Evolutionary conservation across 2,113 vertebrate species (phyloP).

Genomic region (Platanista minor): DNA sequence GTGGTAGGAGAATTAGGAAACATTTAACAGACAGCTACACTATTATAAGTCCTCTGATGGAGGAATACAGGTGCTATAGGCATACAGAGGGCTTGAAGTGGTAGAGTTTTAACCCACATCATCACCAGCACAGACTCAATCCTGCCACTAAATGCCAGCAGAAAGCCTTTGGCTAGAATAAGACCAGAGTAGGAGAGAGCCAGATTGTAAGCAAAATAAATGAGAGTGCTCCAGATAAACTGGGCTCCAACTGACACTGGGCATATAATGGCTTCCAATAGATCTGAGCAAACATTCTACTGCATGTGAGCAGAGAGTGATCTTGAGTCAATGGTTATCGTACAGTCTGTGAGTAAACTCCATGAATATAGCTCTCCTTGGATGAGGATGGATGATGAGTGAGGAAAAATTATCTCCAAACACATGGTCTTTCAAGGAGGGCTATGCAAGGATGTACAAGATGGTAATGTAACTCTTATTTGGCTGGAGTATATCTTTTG

Average conservation of each 20-base stretch:
- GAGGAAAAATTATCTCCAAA: background rate
- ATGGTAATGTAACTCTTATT: background rate
- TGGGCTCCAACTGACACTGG: background rate
- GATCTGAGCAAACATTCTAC: background rate
- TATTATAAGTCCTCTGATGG: background rate
- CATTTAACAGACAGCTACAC: background rate
- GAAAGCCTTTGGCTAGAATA: background rate
- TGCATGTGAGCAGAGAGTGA: too few species aligned
- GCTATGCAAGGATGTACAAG: background rate
- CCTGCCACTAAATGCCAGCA: background rate
- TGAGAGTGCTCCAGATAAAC: background rate
- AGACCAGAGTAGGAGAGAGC: background rate
- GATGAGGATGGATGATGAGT: background rate
- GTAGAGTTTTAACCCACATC: background rate
- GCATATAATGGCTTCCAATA: too few species aligned
- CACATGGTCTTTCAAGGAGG: background rate
- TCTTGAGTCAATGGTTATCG: background rate
- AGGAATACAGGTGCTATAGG: background rate
- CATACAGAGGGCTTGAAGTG: background rate
- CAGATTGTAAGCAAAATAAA: background rate
- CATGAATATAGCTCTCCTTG: background rate
- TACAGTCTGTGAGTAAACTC: too few species aligned
- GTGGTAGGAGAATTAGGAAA: background rate
- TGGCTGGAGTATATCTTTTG: background rate
- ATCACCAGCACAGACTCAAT: background rate